Evolutionary conservation across 2,888 invertebrate species (phyloP), one percentile per base, ranked within the genome.

Genomic region (Ceriagrion tenellum): DNA sequence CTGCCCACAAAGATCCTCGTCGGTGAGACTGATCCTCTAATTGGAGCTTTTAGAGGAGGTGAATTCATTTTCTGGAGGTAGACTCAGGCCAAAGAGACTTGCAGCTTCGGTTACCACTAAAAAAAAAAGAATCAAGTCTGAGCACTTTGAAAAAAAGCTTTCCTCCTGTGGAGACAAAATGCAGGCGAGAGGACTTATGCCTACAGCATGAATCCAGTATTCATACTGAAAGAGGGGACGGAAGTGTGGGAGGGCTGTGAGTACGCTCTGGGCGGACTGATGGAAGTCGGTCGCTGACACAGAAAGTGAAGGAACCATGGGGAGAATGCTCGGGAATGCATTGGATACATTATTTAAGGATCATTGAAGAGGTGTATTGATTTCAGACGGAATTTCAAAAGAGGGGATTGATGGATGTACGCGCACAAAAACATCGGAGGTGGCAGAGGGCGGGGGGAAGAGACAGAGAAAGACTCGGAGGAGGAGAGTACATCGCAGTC

Each of bases 291-390:
- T 59, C 59, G 59, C 59, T 59, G 20, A 23, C 59, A 59, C 59
- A 47, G 69, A 69, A 69, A 69, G 69, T 69, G 69, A n/a, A 69
- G 26, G 69, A 23, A n/a, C 69, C n/a, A 47, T 47, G 47, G 47
- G 12, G 69, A 23, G 69, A 69, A 69, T 69, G n/a, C n/a, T 69
- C n/a, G 69, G 69, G 69, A 8, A 10, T 69, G 69, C 69, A 69
- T 69, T 69, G 6, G 69, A 69, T 69, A n/a, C 69, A 69, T 69
- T 69, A 69, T 69, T 69, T 69, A 69, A 69, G 69, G 69, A n/a
- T 69, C 69, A 69, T n/a, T 69, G 69, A 69, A n/a, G 69, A 69
- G n/a, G 69, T 12, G 23, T 69, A 69, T 69, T 69, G 69, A 69
- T 69, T 69, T 69, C 69, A n/a, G 69, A n/a, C n/a, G 26, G 69